phyloP scores from a whole-genome alignment of 2,797 vertebrate species.

The Premnoplex brunnescens region DNA sequence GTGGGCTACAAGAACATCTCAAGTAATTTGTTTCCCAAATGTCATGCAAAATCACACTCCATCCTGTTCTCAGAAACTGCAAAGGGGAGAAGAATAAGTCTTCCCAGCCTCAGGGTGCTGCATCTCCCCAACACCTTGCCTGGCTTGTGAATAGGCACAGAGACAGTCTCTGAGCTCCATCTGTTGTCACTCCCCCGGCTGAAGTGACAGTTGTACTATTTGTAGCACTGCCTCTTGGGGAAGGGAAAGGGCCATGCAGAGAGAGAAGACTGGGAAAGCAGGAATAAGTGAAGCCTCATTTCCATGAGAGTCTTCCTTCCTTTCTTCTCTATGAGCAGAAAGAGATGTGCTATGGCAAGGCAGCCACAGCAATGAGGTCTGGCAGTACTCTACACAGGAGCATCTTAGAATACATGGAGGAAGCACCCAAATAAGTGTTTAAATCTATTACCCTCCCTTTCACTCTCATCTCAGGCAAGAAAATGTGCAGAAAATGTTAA shows the following conservation, averaged over 20 bases:
- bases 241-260: background rate
- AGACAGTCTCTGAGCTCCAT: conserved; percentile 45
- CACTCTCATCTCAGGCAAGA: accelerated
- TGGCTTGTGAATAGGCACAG: conserved; percentile 26
- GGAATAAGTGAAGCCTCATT: conserved; percentile 17
- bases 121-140: conserved; percentile 45
- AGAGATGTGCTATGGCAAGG: background rate
- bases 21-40: conserved; percentile 28
- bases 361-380: background rate
- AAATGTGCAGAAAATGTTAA: background rate
- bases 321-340: background rate
- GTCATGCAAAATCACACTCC: conserved; percentile 2
- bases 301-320: background rate
- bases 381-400: background rate
- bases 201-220: conserved; percentile 46
- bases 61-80: background rate
- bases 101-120: background rate
- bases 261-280: conserved; percentile 11
- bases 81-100: conserved; percentile 1
- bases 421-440: background rate
- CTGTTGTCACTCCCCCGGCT: conserved; percentile 40
- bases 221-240: background rate
- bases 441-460: background rate
- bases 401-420: background rate
- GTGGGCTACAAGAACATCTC: background rate